Percentiles rank a stretch among this genome's conserved stretches.
Evolutionary conservation across 1,140 invertebrate genomes (phyloP).

Genomic region (Pogonomyrmex californicus): DNA sequence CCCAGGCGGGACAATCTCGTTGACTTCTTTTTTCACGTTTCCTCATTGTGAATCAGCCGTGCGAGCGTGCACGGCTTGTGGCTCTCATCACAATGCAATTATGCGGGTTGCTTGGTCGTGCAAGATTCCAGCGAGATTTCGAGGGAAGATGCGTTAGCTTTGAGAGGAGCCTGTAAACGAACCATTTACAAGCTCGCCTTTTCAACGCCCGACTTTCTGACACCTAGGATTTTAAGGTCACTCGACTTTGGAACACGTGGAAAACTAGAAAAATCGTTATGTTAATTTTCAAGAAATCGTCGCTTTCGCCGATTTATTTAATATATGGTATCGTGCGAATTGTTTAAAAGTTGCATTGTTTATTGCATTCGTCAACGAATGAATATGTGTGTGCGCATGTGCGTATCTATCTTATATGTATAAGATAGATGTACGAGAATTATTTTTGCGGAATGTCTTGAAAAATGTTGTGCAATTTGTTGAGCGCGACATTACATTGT

Average conservation of each 20-base stretch:
- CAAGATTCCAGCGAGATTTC: constrained; percentile 32
- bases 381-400: not conserved
- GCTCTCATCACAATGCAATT: constrained; percentile 71
- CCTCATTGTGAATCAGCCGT: constrained; percentile 49
- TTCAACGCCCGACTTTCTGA: constrained; percentile 22
- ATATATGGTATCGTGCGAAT: not conserved
- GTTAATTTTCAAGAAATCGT: not conserved
- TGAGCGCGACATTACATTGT: not conserved
- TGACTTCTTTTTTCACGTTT: constrained; percentile 71
- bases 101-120: constrained; percentile 62
- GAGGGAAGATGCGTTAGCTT: not conserved
- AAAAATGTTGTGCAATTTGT: constrained; percentile 37
- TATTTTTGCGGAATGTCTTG: not conserved
- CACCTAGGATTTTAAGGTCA: not conserved
- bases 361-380: not conserved
- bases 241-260: not conserved
- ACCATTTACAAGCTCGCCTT: constrained; percentile 63
- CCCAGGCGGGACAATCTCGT: constrained; percentile 64
- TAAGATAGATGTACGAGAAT: not conserved
- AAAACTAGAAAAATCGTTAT: not conserved
- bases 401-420: not conserved
- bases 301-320: not conserved
- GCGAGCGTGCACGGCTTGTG: constrained; percentile 46
- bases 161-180: constrained; percentile 59
- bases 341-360: not conserved